Percentiles rank a stretch among this genome's conserved stretches.
Conservation (phyloP, 2,888 invertebrate genomes). For the Norana najaformis region DNA sequence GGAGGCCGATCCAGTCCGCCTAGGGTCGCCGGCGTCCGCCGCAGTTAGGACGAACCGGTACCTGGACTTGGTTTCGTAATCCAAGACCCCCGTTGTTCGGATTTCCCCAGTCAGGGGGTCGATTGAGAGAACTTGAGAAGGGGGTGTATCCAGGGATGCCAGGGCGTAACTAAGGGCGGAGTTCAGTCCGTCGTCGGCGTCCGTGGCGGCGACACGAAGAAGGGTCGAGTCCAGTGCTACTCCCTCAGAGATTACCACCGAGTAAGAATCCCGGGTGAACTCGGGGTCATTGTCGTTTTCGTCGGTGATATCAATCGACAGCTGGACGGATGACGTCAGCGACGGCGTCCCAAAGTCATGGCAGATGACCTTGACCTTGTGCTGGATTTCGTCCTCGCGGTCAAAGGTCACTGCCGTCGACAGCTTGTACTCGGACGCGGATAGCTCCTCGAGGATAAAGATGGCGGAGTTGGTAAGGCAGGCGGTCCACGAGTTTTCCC, state of each 20-base stretch:
- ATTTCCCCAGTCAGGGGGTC: slow-evolving; percentile 20
- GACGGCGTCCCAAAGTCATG: slow-evolving; percentile 40
- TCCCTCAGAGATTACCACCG: slow-evolving; percentile 77
- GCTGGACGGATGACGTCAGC: slow-evolving; percentile 25
- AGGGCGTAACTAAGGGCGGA: slow-evolving; percentile 82
- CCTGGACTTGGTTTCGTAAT: neutral
- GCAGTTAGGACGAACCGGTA: slow-evolving; percentile 3
- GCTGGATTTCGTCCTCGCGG: slow-evolving; percentile 86
- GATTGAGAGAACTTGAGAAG: neutral
- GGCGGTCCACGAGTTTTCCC: slow-evolving; percentile 78
- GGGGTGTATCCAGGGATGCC: slow-evolving; percentile 55
- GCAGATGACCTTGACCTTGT: slow-evolving; percentile 77
- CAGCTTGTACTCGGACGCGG: slow-evolving; percentile 51
- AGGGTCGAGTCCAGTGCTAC: slow-evolving; percentile 75
- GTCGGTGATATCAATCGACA: slow-evolving; percentile 42
- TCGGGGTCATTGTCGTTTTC: slow-evolving; percentile 42
- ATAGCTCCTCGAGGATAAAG: slow-evolving; percentile 50
- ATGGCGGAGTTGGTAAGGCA: slow-evolving; percentile 42
- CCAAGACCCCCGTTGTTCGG: neutral
- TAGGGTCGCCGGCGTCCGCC: neutral
- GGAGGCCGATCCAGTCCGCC: neutral
- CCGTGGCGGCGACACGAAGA: slow-evolving; percentile 75
- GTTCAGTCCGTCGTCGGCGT: slow-evolving; percentile 79
- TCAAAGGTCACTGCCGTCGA: slow-evolving; percentile 86
- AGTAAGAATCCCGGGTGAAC: slow-evolving; percentile 65